Base-by-base conservation (phyloP, 2,888 invertebrate genomes). In the Nemotelus pantherinus region DNA sequence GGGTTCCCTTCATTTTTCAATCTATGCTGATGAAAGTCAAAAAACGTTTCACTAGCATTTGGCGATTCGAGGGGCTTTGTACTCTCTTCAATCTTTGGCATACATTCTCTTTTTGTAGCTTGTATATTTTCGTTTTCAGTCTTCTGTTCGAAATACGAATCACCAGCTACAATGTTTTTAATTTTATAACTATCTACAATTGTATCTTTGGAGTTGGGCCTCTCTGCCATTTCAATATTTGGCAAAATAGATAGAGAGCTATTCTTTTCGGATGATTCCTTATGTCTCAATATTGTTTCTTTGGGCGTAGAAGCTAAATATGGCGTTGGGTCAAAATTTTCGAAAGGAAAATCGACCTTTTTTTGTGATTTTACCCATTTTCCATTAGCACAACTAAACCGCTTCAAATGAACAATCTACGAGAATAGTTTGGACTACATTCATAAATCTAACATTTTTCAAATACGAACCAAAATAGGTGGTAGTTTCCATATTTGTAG, bases 341-440 rank as follows among this genome's bases (percentile, higher is more conserved):
- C 90, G 84, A 94, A 92, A 0, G 96, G 96, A 85, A 96, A 96
- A 84, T 95, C 93, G 0, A 97, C 96, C 44, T 95, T 94, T 85
- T 96, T 97, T 85, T 96, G 96, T 0, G 96, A 97, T 85, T 97
- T 97, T 44, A 97, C 94, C 97, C 97, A 97, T 84, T 95, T 93
- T 84, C 92, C 94, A 87, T 95, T 94, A 76, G 95, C 92, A 85
- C 91, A 95, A 86, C 97, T 96, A 88, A 97, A 97, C 2, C 97
- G 91, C 86, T 97, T 97, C 81, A 97, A 88, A 85, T 97, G 97
- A 75, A 97, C 91, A 84, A 97, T 95, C 96, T 96, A 86, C 0
- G 84, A 84, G 25, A 7, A 45, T 50, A n/a, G 1, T 64, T n/a
- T 70, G 9, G 45, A 47, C 10, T 39, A 44, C 44, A 25, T 64